Evolutionary conservation across 2,888 invertebrate species (phyloP).

Genomic region (Siphonodentalium dalli): DNA sequence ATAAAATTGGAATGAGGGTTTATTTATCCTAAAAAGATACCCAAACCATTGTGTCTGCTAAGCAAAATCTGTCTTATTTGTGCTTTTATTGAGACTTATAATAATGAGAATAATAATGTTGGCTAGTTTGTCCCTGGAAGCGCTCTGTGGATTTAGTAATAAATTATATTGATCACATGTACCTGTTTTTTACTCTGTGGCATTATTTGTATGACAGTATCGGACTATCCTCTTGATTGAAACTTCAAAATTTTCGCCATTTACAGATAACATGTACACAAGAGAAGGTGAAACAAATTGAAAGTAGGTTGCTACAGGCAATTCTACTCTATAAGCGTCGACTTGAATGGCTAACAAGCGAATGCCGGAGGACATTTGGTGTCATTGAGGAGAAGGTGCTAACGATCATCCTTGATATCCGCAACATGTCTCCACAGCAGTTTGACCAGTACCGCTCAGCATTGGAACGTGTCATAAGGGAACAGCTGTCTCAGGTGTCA

Average conservation of each 20-base stretch:
- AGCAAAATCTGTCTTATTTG: too few species aligned
- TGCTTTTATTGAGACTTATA: too few species aligned
- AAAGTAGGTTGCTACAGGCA: constrained; percentile 52
- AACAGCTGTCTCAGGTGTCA: constrained; percentile 59
- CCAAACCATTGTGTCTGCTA: too few species aligned
- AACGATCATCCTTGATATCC: constrained; percentile 61
- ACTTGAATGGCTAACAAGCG: constrained; percentile 63
- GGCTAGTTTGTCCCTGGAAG: too few species aligned
- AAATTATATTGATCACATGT: neutral
- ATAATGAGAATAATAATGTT: too few species aligned
- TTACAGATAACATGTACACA: constrained; percentile 53
- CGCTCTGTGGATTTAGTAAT: too few species aligned
- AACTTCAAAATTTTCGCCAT: neutral
- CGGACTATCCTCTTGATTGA: neutral
- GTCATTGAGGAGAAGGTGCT: constrained; percentile 60
- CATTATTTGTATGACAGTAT: too few species aligned
- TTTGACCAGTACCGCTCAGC: constrained; percentile 62
- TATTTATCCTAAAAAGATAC: too few species aligned
- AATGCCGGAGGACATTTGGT: constrained; percentile 63
- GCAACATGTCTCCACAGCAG: constrained; percentile 58
- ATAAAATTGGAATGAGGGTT: too few species aligned
- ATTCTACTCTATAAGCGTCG: constrained; percentile 56
- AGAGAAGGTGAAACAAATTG: constrained; percentile 55
- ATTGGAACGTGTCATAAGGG: constrained; percentile 55
- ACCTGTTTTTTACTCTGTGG: neutral